These are phyloP conservation scores for Promerops cafer DNA, from an alignment of 2,113 vertebrate species.

Conservation along the genomic window DNA sequence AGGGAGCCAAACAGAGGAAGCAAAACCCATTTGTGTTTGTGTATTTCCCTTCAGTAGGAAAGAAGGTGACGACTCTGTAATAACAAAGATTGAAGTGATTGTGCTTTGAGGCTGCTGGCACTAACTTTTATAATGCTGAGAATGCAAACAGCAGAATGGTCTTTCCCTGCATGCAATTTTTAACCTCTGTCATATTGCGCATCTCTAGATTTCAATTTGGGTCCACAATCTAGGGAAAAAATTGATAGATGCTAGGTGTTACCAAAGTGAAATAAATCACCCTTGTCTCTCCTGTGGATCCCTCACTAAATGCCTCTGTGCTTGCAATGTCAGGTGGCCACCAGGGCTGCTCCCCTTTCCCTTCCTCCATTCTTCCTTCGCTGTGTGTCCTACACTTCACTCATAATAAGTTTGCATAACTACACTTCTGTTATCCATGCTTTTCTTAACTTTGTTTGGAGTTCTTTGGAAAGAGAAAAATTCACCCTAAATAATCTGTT, in stretches of 20 bases:
- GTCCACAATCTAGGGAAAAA: not conserved
- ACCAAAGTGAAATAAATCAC: not conserved
- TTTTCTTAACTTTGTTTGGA: not conserved
- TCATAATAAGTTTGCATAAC: not conserved
- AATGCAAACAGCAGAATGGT: not conserved
- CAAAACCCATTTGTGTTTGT: not conserved
- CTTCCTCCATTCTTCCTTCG: not conserved
- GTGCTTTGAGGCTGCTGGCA: not conserved
- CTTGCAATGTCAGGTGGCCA: not conserved
- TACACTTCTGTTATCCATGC: not conserved
- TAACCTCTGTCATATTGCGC: not conserved
- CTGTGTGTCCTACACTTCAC: not conserved
- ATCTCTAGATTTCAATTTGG: not conserved
- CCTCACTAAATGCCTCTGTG: not conserved
- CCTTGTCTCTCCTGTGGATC: rapidly evolving
- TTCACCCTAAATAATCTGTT: not conserved
- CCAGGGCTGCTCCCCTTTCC: not conserved
- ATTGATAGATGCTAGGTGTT: not conserved
- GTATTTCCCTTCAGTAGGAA: not conserved
- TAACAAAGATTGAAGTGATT: not conserved
- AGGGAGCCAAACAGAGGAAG: not conserved
- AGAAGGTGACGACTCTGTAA: not conserved
- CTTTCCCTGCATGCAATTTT: not conserved
- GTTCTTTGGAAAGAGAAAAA: not conserved
- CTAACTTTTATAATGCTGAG: not conserved